Percentiles rank a stretch among this genome's conserved stretches.
Evolutionary conservation across 2,113 vertebrate species (phyloP).

Genomic region (Pipa parva): DNA sequence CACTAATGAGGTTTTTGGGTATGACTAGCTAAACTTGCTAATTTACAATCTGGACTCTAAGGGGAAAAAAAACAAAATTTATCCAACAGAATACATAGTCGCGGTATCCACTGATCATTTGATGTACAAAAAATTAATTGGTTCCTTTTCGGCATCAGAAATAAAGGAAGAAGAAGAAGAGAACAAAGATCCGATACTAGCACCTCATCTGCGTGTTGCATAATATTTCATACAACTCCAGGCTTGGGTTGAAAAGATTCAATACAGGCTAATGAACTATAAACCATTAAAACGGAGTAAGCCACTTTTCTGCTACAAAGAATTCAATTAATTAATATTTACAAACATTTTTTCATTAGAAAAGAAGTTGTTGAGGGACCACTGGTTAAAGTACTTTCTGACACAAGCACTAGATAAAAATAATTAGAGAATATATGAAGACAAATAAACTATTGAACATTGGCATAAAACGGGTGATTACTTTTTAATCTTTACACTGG

Average conservation of each 20-base stretch:
- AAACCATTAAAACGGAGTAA: conserved; percentile 21
- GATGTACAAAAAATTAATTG: conserved; percentile 42
- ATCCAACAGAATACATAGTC: conserved; percentile 19
- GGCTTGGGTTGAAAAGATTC: conserved; percentile 19
- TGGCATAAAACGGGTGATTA: too few relatives aligned
- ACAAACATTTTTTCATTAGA: too few relatives aligned
- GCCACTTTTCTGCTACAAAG: conserved; percentile 18
- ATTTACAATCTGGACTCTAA: conserved; percentile 35
- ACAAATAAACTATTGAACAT: too few relatives aligned
- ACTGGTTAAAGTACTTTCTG: too few relatives aligned
- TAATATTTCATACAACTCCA: conserved; percentile 24
- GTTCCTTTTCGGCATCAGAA: conserved; percentile 24
- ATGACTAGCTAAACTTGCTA: conserved; percentile 32
- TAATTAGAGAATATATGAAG: too few relatives aligned
- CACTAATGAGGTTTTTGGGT: conserved; percentile 37
- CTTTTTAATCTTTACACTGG: too few relatives aligned
- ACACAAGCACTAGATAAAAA: too few relatives aligned
- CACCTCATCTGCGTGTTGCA: conserved; percentile 32
- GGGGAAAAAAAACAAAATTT: conserved; percentile 34
- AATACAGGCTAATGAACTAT: conserved; percentile 32
- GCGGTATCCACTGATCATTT: conserved; percentile 31
- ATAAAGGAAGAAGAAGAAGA: conserved; percentile 28
- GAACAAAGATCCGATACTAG: conserved; percentile 29
- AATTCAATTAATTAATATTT: too few relatives aligned
- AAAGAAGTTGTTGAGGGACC: too few relatives aligned